Evolutionary conservation across 2,113 vertebrate genomes (phyloP).

Genomic region (Cyrtonyx montezumae): DNA sequence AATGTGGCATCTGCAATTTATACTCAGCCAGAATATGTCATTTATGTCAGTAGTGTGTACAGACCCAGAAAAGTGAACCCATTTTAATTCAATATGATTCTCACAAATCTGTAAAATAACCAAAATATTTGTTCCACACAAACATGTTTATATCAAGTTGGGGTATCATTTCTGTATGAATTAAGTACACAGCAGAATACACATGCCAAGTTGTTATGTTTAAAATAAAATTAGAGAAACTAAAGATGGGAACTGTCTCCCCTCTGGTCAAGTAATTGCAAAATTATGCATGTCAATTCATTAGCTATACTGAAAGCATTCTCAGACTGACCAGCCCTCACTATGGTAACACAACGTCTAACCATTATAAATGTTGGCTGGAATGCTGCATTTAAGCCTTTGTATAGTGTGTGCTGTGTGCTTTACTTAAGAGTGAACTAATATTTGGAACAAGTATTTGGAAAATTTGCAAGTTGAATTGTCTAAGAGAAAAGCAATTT

Average conservation of each 20-base stretch:
- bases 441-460: not conserved
- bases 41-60: not conserved
- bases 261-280: not conserved
- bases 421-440: not conserved
- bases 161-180: not conserved
- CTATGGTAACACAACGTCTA: not conserved
- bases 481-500: not conserved
- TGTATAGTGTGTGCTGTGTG: not conserved
- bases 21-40: not conserved
- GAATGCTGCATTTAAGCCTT: not conserved
- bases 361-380: not conserved
- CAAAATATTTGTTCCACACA: not conserved
- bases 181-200: not conserved
- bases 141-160: not conserved
- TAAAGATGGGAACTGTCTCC: not conserved
- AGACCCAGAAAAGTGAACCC: not conserved
- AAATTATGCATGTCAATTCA: conserved; percentile 24
- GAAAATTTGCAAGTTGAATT: not conserved
- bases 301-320: conserved; percentile 34
- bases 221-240: conserved; percentile 25
- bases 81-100: not conserved
- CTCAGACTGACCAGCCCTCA: conserved; percentile 23
- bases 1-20: not conserved
- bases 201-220: not conserved
- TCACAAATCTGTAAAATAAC: not conserved